These are phyloP conservation scores for Pseudococcus longispinus DNA, from an alignment of 2,888 invertebrate species.

Conservation along the genomic window DNA sequence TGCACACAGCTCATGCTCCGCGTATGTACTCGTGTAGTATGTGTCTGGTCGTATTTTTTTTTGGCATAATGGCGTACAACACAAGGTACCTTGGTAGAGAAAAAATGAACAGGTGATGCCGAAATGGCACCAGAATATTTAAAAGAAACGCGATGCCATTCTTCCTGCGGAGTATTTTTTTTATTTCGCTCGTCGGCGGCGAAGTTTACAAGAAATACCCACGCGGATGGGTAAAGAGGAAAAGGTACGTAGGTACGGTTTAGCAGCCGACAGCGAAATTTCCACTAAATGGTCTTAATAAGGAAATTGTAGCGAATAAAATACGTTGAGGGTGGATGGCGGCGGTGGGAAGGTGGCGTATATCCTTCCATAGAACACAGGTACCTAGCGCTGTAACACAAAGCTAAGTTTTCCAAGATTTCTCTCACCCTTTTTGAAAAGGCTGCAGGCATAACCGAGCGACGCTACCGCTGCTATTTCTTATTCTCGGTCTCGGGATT, in stretches of 20 bases:
- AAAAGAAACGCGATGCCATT: too few relatives aligned
- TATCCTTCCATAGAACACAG: not conserved
- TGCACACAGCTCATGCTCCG: not conserved
- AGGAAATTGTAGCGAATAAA: slow-evolving; percentile 11
- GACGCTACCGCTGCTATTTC: not conserved
- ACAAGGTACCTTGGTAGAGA: not conserved
- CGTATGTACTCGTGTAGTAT: not conserved
- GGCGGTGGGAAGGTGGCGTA: not conserved
- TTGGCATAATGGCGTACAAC: not conserved
- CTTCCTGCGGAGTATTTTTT: too few relatives aligned
- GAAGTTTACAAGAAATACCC: not conserved
- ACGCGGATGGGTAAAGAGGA: not conserved
- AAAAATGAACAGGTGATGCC: not conserved
- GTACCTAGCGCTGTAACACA: not conserved
- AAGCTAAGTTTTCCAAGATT: slow-evolving; percentile 5
- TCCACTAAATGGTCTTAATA: slow-evolving; percentile 11
- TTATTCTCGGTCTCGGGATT: not conserved
- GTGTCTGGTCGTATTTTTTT: not conserved
- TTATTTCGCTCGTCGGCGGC: not conserved
- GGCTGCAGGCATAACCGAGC: not conserved
- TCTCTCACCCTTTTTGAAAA: not conserved
- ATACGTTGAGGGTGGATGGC: not conserved
- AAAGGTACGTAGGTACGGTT: not conserved
- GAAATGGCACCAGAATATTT: not conserved
- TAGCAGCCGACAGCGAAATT: not conserved